These are phyloP conservation scores for Oreonectes daqikongensis DNA, from an alignment of 2,797 vertebrate genomes.

Conservation along the genomic window DNA sequence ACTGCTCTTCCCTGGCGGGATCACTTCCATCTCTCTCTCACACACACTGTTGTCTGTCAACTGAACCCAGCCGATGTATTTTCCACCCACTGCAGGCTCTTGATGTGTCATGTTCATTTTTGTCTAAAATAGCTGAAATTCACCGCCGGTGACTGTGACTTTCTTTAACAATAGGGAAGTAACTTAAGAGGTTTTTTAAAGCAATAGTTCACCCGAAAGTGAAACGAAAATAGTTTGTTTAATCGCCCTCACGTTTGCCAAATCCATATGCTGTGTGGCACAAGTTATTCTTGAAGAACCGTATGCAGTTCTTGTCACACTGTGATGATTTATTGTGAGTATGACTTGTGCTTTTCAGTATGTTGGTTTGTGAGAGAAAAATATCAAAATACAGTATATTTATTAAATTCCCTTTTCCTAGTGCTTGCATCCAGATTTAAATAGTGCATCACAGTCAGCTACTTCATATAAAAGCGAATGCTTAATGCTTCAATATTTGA, in stretches of 20 bases:
- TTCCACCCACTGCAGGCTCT: slow-evolving; percentile 40
- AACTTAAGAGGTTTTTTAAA: neutral
- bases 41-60: slow-evolving; percentile 53
- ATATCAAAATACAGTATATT: neutral
- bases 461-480: neutral
- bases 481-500: no score
- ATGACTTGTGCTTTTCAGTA: neutral
- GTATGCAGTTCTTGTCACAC: no score
- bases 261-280: neutral
- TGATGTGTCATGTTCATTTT: slow-evolving; percentile 38
- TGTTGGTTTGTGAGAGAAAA: neutral
- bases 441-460: no score
- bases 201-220: neutral
- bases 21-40: slow-evolving; percentile 56
- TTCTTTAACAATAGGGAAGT: neutral
- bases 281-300: no score
- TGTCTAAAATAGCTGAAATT: slow-evolving; percentile 42
- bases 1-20: slow-evolving; percentile 48
- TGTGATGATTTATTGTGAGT: neutral
- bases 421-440: no score
- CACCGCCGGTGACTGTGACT: slow-evolving; percentile 11
- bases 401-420: neutral
- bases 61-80: slow-evolving; percentile 35
- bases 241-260: neutral
- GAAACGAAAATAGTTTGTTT: neutral